Evolutionary conservation across 2,888 invertebrate genomes (phyloP).

Genomic region (Malthinus seriepunctatus): DNA sequence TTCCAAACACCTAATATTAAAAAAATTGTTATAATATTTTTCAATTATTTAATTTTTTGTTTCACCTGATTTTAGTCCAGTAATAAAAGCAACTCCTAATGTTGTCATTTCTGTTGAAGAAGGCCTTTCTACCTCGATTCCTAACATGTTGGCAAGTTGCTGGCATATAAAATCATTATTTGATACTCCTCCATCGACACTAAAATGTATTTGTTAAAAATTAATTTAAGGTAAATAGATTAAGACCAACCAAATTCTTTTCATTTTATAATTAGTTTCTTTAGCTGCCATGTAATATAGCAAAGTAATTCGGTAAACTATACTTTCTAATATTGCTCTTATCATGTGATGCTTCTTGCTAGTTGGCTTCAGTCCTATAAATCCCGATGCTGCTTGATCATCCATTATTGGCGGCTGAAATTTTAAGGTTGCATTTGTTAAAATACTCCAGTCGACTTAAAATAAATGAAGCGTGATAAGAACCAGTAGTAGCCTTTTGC

Average conservation of each 20-base stretch:
- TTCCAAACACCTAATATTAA: conserved; percentile 70
- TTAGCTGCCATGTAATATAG: conserved; percentile 72
- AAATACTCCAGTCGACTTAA: not conserved
- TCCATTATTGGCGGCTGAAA: conserved; percentile 88
- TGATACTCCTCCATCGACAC: conserved; percentile 96
- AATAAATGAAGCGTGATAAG: not conserved
- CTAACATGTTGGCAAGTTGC: conserved; percentile 81
- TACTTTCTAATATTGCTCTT: conserved; percentile 82
- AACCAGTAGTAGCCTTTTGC: no score
- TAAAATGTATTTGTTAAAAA: conserved; percentile 47
- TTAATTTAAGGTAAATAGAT: not conserved
- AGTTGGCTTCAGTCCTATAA: conserved; percentile 75
- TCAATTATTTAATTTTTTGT: not conserved
- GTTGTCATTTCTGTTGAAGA: conserved; percentile 79
- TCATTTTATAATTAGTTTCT: conserved; percentile 56
- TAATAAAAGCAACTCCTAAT: conserved; percentile 83
- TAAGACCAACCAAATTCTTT: conserved; percentile 36
- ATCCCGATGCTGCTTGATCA: conserved; percentile 79
- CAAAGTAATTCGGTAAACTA: conserved; percentile 80
- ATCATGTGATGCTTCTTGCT: conserved; percentile 79
- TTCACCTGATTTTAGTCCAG: conserved; percentile 77
- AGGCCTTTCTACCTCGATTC: conserved; percentile 74
- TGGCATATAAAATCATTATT: conserved; percentile 91
- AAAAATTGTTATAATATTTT: not conserved
- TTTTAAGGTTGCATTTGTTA: not conserved